Base-by-base conservation (phyloP, 1,140 invertebrate species). In the Ylistrum balloti region DNA sequence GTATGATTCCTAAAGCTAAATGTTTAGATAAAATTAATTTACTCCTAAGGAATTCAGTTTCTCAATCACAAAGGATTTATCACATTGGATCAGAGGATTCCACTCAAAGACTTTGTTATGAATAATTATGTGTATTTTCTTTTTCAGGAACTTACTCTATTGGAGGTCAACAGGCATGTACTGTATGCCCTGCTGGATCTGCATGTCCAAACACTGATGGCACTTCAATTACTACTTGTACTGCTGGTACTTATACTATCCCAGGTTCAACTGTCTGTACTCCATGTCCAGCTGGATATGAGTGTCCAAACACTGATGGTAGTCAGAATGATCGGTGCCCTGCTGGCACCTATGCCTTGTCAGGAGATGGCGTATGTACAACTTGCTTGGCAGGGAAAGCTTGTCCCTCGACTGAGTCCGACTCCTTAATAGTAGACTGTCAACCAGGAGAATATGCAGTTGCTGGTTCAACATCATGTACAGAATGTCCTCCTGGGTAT, bases 401-500 rank as follows among this genome's bases (percentile, higher is more conserved):
- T 10, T 96, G 95, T 90, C 95, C 95, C 0, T 91, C 88, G 38
- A 94, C 93, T 17, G 93, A 92, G 35, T 91, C 93, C 33, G 89
- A 85, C n/a, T 89, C 93, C 0, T 33, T 87, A 17, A 93, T 89
- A 38, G 56, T 74, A 5, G 91, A 92, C 32, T 96, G 95, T 92
- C 28, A 17, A 5, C 15, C 93, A 33, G 95, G 95, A 13, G 89
- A 91, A 9, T 95, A 94, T 88, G 92, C 95, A 33, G 34, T 91
- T 13, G 95, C 92, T 41, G 92, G 90, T 38, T 91, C 91, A 86
- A 94, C 94, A 32, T 33, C 89, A 13, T 96, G 95, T 89, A 95
- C 94, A 0, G 56, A 88, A 3, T 96, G 95, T 91, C 94, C 95
- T 41, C 93, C 95, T 15, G 95, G 95, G 13, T 95, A 94, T 91